A percentile compares a stretch with the other conserved stretches of the same genome.
Evolutionary conservation across 2,797 vertebrate species (phyloP).

Genomic region (Anisognathus igniventris): DNA sequence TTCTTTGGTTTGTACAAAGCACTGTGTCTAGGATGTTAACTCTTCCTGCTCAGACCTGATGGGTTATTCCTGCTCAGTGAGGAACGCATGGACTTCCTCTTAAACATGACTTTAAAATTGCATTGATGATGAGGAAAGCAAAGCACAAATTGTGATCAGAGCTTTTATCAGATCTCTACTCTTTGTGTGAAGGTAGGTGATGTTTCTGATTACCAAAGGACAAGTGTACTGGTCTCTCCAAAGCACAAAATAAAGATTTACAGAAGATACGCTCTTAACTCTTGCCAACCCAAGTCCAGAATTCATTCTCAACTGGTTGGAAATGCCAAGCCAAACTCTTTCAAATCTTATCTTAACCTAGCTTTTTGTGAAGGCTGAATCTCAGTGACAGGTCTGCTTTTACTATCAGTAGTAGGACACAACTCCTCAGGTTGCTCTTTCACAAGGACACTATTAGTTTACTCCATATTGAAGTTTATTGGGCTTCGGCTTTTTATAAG

Average conservation of each 20-base stretch:
- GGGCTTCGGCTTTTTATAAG: not conserved
- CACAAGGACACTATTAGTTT: not conserved
- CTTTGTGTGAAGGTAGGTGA: not conserved
- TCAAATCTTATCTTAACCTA: slow-evolving; percentile 9
- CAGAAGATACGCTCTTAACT: not conserved
- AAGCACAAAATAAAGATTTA: not conserved
- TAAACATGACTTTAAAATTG: slow-evolving; percentile 36
- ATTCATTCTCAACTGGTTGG: not conserved
- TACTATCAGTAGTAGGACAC: not conserved
- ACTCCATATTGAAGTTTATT: not conserved
- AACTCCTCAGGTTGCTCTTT: not conserved
- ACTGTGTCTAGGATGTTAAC: not conserved
- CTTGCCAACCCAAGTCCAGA: not conserved
- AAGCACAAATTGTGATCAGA: not conserved
- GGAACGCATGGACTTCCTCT: not conserved
- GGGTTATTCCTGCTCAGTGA: not conserved
- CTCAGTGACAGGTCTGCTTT: not conserved
- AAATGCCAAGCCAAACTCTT: not conserved
- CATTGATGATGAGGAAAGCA: slow-evolving; percentile 10
- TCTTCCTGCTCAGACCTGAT: not conserved
- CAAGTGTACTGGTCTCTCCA: not conserved
- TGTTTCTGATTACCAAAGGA: not conserved
- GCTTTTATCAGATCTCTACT: not conserved
- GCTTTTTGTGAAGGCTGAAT: not conserved
- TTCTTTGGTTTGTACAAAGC: slow-evolving; percentile 5